phyloP scores from a whole-genome alignment of 2,888 invertebrate genomes.

The Cephus pulcher region DNA sequence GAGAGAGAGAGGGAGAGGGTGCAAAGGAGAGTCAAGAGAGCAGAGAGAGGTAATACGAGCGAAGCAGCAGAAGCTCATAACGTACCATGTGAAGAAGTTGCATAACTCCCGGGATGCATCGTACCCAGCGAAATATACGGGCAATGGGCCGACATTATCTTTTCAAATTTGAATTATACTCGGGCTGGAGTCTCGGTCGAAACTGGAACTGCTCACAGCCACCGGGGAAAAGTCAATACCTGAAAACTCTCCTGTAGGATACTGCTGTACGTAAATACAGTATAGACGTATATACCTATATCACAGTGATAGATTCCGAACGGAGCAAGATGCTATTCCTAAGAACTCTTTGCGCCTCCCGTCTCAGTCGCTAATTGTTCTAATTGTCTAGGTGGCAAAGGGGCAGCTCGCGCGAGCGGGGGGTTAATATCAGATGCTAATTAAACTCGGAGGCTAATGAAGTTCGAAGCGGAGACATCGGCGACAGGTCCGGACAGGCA shows the following conservation, averaged over 20 bases:
- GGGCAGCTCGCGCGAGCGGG: not conserved
- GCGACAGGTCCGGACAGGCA: slow-evolving; percentile 24
- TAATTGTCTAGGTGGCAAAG: slow-evolving; percentile 43
- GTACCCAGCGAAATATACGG: slow-evolving; percentile 27
- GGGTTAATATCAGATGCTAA: slow-evolving; percentile 52
- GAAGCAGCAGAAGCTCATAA: not conserved
- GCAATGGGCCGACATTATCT: slow-evolving; percentile 49
- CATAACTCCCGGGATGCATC: slow-evolving; percentile 34
- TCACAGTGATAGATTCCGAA: not conserved
- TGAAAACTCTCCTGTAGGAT: not conserved
- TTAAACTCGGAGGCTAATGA: slow-evolving; percentile 48
- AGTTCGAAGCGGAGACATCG: slow-evolving; percentile 45
- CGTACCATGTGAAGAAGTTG: slow-evolving; percentile 39
- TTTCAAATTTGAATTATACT: slow-evolving; percentile 54
- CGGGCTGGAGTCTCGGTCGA: not conserved
- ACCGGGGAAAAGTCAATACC: not conserved
- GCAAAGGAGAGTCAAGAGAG: not conserved
- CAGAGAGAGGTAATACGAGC: not conserved
- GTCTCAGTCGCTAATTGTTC: slow-evolving; percentile 44
- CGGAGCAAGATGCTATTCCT: not conserved
- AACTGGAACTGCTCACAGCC: not conserved
- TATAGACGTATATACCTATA: not conserved
- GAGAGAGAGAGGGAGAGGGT: slow-evolving; percentile 7
- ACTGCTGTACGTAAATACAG: too few relatives aligned
- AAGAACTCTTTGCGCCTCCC: not conserved